A percentile compares a stretch with the other conserved stretches of the same genome.
phyloP scores from a whole-genome alignment of 2,797 vertebrate species.

The Channallabes apus region DNA sequence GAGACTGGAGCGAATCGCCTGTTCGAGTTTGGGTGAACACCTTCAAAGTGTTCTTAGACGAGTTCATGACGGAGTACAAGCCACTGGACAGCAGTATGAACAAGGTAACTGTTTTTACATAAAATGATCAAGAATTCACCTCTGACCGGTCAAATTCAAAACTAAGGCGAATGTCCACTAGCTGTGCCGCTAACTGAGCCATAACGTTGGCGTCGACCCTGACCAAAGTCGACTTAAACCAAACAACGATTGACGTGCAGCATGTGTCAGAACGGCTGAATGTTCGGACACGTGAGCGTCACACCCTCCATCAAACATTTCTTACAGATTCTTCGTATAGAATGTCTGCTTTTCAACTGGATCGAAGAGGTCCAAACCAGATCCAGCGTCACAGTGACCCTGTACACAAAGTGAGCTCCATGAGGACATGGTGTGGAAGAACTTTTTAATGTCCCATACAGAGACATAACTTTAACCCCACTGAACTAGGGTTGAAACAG shows the following conservation, averaged over 20 bases:
- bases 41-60: constrained; percentile 97
- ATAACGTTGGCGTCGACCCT: not conserved
- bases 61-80: constrained; percentile 97
- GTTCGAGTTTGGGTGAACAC: constrained; percentile 99
- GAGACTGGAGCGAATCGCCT: constrained; percentile 95
- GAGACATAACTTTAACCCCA: no score
- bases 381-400: no score
- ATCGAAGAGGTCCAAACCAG: no score
- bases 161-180: not conserved
- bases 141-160: not conserved
- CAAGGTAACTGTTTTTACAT: constrained; percentile 76
- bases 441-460: no score
- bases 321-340: no score
- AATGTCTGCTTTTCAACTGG: no score
- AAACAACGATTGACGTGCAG: not conserved
- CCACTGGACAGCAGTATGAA: constrained; percentile 76
- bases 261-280: not conserved
- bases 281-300: not conserved
- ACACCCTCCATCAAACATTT: not conserved
- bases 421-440: no score
- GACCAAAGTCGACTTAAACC: no score
- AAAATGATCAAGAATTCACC: not conserved
- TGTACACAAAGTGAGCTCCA: no score
- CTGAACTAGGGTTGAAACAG: no score
- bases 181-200: not conserved